Evolutionary conservation across 2,797 vertebrate genomes (phyloP).

Genomic region (Hirundo rustica): DNA sequence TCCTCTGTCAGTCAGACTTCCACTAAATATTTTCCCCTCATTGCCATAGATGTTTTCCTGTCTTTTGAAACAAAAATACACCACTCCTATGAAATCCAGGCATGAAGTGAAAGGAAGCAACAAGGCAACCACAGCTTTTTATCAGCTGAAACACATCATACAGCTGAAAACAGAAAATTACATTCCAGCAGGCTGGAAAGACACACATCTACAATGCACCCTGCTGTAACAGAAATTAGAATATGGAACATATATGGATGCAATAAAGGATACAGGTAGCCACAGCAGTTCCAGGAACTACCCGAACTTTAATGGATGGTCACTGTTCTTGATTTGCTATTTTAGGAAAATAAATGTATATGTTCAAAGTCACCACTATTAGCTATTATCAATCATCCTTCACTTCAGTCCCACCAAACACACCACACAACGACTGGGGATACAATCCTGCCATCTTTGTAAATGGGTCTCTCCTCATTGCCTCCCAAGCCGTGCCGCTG

Average conservation of each 20-base stretch:
- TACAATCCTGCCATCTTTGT: neutral
- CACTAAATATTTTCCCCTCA: neutral
- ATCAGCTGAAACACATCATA: neutral
- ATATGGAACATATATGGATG: neutral
- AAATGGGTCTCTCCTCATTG: accelerated
- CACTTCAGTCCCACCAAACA: neutral
- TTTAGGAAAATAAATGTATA: neutral
- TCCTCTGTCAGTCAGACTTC: neutral
- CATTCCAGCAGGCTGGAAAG: neutral
- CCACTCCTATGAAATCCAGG: neutral
- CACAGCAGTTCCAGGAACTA: neutral
- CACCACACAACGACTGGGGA: accelerated
- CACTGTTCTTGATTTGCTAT: neutral
- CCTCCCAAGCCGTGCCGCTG: neutral
- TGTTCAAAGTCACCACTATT: neutral
- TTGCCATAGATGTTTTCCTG: neutral
- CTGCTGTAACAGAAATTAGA: neutral
- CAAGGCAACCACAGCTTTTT: neutral
- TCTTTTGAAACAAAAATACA: conserved; percentile 30
- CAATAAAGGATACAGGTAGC: neutral
- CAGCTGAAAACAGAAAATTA: neutral
- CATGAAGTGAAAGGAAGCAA: neutral
- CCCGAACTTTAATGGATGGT: neutral
- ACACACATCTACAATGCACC: neutral
- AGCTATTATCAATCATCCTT: neutral